Percentiles rank a stretch among this genome's conserved stretches.
phyloP scores from a whole-genome alignment of 2,113 vertebrate genomes.

The Planiliza haematocheilus region DNA sequence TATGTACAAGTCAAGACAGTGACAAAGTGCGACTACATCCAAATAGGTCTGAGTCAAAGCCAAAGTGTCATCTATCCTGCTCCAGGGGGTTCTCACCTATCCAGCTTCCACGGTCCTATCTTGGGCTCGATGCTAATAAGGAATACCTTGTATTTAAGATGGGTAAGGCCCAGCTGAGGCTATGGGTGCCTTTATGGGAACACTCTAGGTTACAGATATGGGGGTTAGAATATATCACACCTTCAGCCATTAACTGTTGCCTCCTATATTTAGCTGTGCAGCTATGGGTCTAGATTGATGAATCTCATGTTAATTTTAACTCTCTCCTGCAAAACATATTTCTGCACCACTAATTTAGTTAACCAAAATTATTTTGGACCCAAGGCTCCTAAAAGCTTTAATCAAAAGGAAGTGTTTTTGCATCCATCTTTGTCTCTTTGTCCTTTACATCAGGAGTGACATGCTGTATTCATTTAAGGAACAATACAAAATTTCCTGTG shows the following conservation, averaged over 20 bases:
- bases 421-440: background rate
- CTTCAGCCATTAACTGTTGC: conserved; percentile 88
- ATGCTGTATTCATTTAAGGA: background rate
- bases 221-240: conserved; percentile 47
- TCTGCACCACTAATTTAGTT: background rate
- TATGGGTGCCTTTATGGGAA: conserved; percentile 26
- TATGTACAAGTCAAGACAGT: conserved; percentile 62
- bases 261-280: conserved; percentile 89
- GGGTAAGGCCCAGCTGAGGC: conserved; percentile 52
- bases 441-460: background rate
- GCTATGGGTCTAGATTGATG: conserved; percentile 63
- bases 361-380: background rate
- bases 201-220: conserved; percentile 41
- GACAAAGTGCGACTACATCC: conserved; percentile 69
- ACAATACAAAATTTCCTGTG: background rate
- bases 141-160: conserved; percentile 61
- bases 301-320: conserved; percentile 3
- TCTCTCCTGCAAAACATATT: background rate
- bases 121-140: conserved; percentile 65
- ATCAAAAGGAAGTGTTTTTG: too few species aligned
- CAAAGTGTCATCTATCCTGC: conserved; percentile 72
- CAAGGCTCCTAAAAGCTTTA: background rate
- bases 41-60: conserved; percentile 61
- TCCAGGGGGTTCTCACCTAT: conserved; percentile 49
- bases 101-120: conserved; percentile 53